Conservation (phyloP, 2,888 invertebrate species). For the Toxonevra muliebris region DNA sequence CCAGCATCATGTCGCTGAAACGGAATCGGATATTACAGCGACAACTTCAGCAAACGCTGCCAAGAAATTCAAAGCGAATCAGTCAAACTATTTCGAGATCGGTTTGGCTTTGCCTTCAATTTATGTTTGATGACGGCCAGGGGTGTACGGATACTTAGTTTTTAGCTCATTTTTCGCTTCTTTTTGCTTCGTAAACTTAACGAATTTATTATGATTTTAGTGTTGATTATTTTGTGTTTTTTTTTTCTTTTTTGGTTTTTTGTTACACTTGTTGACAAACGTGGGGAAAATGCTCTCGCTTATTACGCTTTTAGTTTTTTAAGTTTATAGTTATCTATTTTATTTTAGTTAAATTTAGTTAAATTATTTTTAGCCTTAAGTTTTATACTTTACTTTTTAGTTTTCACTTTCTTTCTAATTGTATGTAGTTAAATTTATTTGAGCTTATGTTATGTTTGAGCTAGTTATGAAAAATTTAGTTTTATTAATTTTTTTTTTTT, state of each 20-base stretch:
- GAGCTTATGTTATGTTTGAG: constrained; percentile 54
- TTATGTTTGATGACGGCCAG: constrained; percentile 49
- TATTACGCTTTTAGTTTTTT: constrained; percentile 60
- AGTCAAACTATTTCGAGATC: constrained; percentile 59
- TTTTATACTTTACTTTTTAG: not conserved
- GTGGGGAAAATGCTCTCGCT: constrained; percentile 58
- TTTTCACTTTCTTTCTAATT: constrained; percentile 26
- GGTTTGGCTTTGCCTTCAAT: constrained; percentile 61
- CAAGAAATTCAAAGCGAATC: constrained; percentile 54
- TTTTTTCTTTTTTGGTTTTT: constrained; percentile 4
- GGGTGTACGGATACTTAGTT: not conserved
- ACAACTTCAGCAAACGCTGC: constrained; percentile 11
- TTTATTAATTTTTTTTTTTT: constrained; percentile 2
- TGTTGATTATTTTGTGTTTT: not conserved
- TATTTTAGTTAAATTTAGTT: constrained; percentile 23
- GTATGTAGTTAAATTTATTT: constrained; percentile 45
- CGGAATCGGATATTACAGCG: not conserved
- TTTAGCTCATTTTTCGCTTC: too few relatives aligned
- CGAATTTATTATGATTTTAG: constrained; percentile 1
- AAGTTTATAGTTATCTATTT: constrained; percentile 41
- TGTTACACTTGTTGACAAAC: constrained; percentile 55
- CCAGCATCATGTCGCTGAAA: not conserved
- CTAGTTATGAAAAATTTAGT: constrained; percentile 46
- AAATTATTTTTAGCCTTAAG: constrained; percentile 34
- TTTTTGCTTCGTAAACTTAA: not conserved